These are phyloP conservation scores for Macrotus californicus DNA, from an alignment of 2,113 vertebrate genomes.

Conservation along the genomic window DNA sequence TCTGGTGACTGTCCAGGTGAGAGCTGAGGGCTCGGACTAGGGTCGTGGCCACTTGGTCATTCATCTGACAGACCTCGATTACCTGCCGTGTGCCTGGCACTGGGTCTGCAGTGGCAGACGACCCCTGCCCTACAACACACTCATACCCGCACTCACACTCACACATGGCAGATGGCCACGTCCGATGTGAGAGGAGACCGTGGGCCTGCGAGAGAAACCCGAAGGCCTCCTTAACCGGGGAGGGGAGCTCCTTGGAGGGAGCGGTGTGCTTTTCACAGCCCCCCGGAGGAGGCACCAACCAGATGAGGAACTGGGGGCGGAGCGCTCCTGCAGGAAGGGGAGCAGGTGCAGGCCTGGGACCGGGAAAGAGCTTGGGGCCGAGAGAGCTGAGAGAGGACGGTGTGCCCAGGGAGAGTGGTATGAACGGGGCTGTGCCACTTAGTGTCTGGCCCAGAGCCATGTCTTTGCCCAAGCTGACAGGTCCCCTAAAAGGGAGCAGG, in stretches of 20 bases:
- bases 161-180: accelerated
- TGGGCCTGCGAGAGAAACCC: not conserved
- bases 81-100: accelerated
- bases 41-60: not conserved
- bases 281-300: accelerated
- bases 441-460: too few relatives aligned
- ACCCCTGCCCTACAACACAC: not conserved
- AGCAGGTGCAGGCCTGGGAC: not conserved
- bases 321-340: not conserved
- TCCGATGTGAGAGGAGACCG: not conserved
- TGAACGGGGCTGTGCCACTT: not conserved
- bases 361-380: accelerated
- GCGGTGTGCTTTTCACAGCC: not conserved
- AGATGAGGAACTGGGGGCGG: not conserved
- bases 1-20: not conserved
- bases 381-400: not conserved
- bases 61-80: not conserved
- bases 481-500: not conserved
- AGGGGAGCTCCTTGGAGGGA: not conserved
- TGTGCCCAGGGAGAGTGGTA: accelerated
- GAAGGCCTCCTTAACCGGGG: not conserved
- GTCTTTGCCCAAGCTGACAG: not conserved
- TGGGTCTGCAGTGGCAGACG: not conserved
- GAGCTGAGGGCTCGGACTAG: not conserved
- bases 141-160: accelerated